Percentiles rank a stretch among this genome's conserved stretches.
Conservation (phyloP, 2,888 invertebrate genomes). For the Nyleta sp. region DNA sequence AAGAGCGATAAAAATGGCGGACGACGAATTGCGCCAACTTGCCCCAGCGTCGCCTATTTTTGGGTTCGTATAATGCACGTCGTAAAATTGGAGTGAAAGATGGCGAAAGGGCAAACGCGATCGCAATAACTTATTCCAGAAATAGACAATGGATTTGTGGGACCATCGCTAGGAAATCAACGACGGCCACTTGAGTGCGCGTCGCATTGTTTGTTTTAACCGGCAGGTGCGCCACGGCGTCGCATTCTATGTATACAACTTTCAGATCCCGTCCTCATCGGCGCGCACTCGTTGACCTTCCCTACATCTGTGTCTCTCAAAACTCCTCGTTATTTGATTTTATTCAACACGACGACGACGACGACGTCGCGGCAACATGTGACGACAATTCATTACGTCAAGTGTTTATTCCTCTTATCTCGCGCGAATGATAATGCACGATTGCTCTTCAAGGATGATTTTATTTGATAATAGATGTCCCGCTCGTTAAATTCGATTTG, state of each 20-base stretch:
- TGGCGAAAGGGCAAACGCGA: too few species aligned
- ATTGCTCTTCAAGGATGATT: constrained; percentile 52
- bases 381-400: constrained; percentile 52
- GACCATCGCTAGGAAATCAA: constrained; percentile 2
- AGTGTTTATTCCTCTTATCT: constrained; percentile 53
- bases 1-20: too few species aligned
- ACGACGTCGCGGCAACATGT: constrained; percentile 30
- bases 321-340: constrained; percentile 48
- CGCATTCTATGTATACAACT: constrained; percentile 68
- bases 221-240: constrained; percentile 67
- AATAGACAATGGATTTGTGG: constrained; percentile 24
- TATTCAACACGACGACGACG: constrained; percentile 38
- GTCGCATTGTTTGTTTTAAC: constrained; percentile 20
- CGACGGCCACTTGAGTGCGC: constrained; percentile 29
- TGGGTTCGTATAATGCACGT: too few species aligned
- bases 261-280: constrained; percentile 57
- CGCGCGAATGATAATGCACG: constrained; percentile 34
- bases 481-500: constrained; percentile 22
- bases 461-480: constrained; percentile 48
- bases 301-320: constrained; percentile 24
- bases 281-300: constrained; percentile 64
- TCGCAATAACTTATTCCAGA: constrained; percentile 1
- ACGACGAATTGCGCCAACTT: too few species aligned
- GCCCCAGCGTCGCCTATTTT: too few species aligned
- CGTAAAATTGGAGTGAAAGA: too few species aligned